Percentiles rank a stretch among this genome's conserved stretches.
These are phyloP conservation scores for Zygothrica quintamaculata DNA, from an alignment of 2,888 invertebrate species.

Conservation along the genomic window DNA sequence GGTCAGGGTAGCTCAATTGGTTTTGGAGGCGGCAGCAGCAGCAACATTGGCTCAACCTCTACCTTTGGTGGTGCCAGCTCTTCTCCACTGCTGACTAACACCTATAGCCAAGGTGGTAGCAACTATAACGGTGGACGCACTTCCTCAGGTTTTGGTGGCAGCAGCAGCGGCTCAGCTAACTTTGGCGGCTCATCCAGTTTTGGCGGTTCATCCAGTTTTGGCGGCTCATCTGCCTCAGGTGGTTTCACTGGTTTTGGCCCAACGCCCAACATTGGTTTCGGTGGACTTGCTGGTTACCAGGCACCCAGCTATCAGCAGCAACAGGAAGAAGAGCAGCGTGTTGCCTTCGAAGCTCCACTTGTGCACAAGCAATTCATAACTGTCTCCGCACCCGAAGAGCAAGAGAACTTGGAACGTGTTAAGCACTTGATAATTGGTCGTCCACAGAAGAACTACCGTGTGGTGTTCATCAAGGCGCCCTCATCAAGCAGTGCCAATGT, in stretches of 20 bases:
- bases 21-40: slow-evolving; percentile 17
- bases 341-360: slow-evolving; percentile 66
- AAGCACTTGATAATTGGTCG: slow-evolving; percentile 82
- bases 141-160: slow-evolving; percentile 14
- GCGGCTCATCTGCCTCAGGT: slow-evolving; percentile 20
- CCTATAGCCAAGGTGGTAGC: slow-evolving; percentile 25
- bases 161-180: slow-evolving; percentile 21
- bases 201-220: slow-evolving; percentile 24
- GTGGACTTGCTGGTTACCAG: slow-evolving; percentile 56
- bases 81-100: not conserved
- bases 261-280: slow-evolving; percentile 61
- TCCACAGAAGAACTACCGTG: slow-evolving; percentile 82
- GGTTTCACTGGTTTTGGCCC: slow-evolving; percentile 55
- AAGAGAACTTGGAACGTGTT: slow-evolving; percentile 70
- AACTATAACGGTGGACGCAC: slow-evolving; percentile 26
- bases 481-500: slow-evolving; percentile 75
- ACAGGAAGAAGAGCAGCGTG: slow-evolving; percentile 59
- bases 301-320: slow-evolving; percentile 60
- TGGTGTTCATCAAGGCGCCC: slow-evolving; percentile 84
- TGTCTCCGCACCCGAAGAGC: slow-evolving; percentile 82
- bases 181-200: slow-evolving; percentile 14
- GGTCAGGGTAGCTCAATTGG: slow-evolving; percentile 2
- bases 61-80: slow-evolving; percentile 17
- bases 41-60: slow-evolving; percentile 10
- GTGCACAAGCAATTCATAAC: slow-evolving; percentile 83